These are phyloP conservation scores for Allygus modestus DNA, from an alignment of 2,888 invertebrate genomes.

Conservation along the genomic window DNA sequence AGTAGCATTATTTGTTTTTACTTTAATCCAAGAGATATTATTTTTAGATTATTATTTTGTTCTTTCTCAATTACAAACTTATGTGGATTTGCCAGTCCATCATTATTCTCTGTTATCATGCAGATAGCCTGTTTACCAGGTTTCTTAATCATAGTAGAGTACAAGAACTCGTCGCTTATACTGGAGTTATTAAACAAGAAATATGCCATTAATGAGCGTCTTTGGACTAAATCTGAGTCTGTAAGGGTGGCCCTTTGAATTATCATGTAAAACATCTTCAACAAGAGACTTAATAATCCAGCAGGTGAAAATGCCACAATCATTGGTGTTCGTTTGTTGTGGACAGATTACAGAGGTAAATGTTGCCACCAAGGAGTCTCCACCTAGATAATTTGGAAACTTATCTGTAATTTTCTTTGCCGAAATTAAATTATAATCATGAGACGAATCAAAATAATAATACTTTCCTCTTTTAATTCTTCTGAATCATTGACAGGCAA, in stretches of 20 bases:
- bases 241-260: not conserved
- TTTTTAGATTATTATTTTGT: too few relatives aligned
- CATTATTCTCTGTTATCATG: too few relatives aligned
- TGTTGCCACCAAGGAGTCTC: not conserved
- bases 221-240: not conserved
- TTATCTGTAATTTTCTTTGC: constrained; percentile 1
- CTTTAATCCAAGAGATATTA: too few relatives aligned
- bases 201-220: constrained; percentile 14
- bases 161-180: not conserved
- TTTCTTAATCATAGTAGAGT: constrained; percentile 9
- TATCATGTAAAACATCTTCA: not conserved
- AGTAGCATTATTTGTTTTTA: too few relatives aligned
- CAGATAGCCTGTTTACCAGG: not conserved
- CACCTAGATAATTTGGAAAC: not conserved
- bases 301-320: constrained; percentile 26
- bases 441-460: not conserved
- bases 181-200: not conserved
- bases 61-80: too few relatives aligned
- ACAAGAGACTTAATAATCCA: constrained; percentile 15
- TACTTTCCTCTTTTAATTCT: not conserved
- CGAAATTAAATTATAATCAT: constrained; percentile 12
- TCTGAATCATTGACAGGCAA: constrained; percentile 15
- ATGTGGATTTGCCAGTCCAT: too few relatives aligned
- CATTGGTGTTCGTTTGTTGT: not conserved
- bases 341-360: not conserved